Evolutionary conservation across 1,140 invertebrate genomes (phyloP).

Genomic region (Heliconius melpomene): DNA sequence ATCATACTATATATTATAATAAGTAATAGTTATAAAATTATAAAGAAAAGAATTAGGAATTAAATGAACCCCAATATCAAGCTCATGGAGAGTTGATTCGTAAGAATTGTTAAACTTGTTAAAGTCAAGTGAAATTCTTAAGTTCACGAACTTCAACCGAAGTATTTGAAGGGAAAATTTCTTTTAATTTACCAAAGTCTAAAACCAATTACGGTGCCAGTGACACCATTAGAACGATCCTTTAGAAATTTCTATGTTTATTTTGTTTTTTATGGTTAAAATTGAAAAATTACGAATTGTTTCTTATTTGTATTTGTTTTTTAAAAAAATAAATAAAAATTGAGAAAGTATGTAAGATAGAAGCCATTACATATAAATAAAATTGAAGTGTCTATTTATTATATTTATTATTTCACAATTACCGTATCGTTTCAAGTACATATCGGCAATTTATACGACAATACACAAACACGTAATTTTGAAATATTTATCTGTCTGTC

Average conservation of each 20-base stretch:
- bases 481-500: too few species aligned
- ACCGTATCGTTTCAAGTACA: too few species aligned
- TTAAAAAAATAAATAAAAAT: too few species aligned
- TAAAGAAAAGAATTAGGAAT: not conserved
- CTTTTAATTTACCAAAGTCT: constrained; percentile 3
- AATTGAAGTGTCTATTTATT: too few species aligned
- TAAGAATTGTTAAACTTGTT: not conserved
- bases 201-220: constrained; percentile 3
- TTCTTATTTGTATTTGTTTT: too few species aligned
- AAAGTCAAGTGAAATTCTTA: not conserved
- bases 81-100: not conserved
- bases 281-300: too few species aligned
- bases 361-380: too few species aligned
- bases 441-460: too few species aligned
- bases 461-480: too few species aligned
- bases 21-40: not conserved
- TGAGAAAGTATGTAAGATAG: too few species aligned
- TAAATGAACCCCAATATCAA: not conserved
- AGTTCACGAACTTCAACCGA: not conserved
- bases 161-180: not conserved
- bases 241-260: not conserved
- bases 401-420: too few species aligned
- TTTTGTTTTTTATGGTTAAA: not conserved
- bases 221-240: not conserved
- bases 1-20: too few species aligned